Percentiles rank a stretch among this genome's conserved stretches.
Conservation (phyloP, 2,797 vertebrate genomes). For the Enteromius fasciolatus region DNA sequence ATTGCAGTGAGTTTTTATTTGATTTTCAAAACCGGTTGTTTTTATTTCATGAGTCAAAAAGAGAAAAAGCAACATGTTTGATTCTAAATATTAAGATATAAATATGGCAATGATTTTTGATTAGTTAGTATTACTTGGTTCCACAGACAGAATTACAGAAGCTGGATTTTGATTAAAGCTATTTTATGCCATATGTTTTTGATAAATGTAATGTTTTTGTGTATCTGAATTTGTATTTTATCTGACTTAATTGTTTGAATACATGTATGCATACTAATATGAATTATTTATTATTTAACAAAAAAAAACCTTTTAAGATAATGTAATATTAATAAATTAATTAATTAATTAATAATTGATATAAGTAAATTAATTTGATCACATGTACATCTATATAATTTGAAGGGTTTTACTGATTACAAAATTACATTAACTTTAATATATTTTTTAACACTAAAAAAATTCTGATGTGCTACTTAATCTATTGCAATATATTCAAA, state of each 20-base stretch:
- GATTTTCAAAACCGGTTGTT: constrained; percentile 26
- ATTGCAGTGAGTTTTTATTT: background rate
- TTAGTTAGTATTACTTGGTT: background rate
- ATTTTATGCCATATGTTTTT: background rate
- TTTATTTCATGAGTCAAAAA: constrained; percentile 3
- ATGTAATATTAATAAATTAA: too few relatives aligned
- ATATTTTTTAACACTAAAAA: background rate
- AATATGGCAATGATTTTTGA: background rate
- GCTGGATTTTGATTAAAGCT: background rate
- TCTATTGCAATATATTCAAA: background rate
- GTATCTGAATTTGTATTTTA: background rate
- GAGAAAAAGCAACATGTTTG: background rate
- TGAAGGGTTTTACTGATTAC: background rate
- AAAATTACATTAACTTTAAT: background rate
- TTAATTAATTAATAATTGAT: too few relatives aligned
- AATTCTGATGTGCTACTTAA: background rate
- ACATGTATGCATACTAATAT: too few relatives aligned
- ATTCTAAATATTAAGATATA: background rate
- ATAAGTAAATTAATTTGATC: background rate
- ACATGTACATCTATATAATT: background rate
- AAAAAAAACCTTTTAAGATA: background rate
- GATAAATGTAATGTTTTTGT: background rate
- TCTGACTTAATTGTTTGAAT: background rate
- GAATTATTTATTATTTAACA: too few relatives aligned
- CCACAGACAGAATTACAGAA: background rate